Evolutionary conservation across 2,113 vertebrate genomes (phyloP), one percentile per base, ranked within the genome.

Genomic region (Silurus asotus): DNA sequence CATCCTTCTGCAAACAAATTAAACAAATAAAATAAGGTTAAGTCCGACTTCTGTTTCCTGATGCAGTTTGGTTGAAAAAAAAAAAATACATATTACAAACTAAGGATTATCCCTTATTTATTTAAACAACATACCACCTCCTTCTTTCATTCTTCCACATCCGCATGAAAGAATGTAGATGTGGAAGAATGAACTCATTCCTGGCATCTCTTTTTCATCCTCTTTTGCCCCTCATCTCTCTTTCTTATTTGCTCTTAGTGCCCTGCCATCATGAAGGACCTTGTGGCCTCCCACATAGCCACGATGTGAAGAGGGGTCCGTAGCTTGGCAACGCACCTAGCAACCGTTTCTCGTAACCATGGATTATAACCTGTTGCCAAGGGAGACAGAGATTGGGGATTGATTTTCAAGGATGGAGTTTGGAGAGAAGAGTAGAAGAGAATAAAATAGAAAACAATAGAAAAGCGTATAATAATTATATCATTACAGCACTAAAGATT

Each of bases 291-390:
- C 92, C 93, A 93, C 92, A 90, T 93, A 92, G 90, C 88, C 51
- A 89, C 87, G 72, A 90, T 89, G 90, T 91, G 92, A 90, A 93
- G 90, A 92, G 92, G 92, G 93, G 92, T 94, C 93, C 88, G 94
- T 95, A 95, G 93, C 94, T 94, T 92, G 49, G 94, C 95, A 95
- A 95, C 93, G 93, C 93, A 94, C 94, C 92, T 95, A 95, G 95
- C 95, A 95, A 95, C 95, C 89, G 82, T 87, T 93, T 91, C 92
- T 93, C 88, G 94, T 95, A 95, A 94, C 94, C 92, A 95, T 94
- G 94, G 93, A 95, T 95, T 94, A 95, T 94, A 95, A 95, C 94
- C 94, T 95, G 94, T 95, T 95, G 94, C 95, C 94, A 95, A 94
- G 94, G 94, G 94, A 95, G 92, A 95, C 94, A 92, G 93, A 94